Evolutionary conservation across 2,888 invertebrate genomes (phyloP), one percentile per base, ranked within the genome.

Genomic region (Cheilosia urbana): DNA sequence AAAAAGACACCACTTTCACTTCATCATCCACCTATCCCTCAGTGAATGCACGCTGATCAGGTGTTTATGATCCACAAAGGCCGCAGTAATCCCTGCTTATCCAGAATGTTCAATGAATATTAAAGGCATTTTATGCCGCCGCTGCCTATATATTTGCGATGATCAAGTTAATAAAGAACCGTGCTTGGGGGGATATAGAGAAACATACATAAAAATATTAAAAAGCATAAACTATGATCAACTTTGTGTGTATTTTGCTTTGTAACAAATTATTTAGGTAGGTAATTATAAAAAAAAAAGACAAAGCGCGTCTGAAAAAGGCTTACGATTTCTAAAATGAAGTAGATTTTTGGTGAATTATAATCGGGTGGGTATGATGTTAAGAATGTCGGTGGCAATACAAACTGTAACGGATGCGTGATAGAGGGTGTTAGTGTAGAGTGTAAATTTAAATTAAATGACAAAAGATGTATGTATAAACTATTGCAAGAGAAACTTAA

Each of bases 241-340:
- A 30, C 30, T 42, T 55, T 30, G 9, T 30, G 2, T 30, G 0
- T n/a, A 47, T 51, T 53, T 42, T 51, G n/a, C n/a, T 55, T 66
- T 40, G 71, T 42, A 78, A 83, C 15, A 72, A 72, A 49, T 55
- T 57, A 37, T n/a, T 11, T 57, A 37, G 13, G 11, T 57, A 37
- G 13, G 11, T 53, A 68, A 42, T 66, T 60, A 78, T 49, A 66
- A 30, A 62, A 21, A 24, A 78, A 66, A 66, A 57, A 45, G 42
- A 37, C 19, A 63, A 79, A 83, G 83, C 83, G 73, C 83, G 73
- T 42, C 34, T 62, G 60, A 79, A 79, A 65, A 73, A 62, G 68
- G 72, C 40, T 45, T 62, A 57, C 42, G 62, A 51, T 51, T 62
- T 73, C 79, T 79, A 73, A 51, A 65, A 71, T 78, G 71, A 71